Evolutionary conservation across 2,888 invertebrate species (phyloP).

Genomic region (Netelia inedita): DNA sequence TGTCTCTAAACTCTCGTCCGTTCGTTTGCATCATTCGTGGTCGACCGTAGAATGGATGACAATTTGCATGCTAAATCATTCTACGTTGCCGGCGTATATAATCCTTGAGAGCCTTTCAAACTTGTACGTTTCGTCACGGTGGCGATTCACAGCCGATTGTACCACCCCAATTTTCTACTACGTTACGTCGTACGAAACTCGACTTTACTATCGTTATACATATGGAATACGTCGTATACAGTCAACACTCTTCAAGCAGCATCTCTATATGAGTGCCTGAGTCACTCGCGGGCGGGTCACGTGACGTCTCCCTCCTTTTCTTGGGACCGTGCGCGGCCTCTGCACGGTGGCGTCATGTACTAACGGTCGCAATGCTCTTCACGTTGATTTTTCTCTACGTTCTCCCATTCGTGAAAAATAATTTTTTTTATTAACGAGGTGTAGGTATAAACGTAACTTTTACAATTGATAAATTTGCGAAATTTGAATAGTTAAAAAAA

Average conservation of each 20-base stretch:
- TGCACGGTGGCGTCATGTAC: no score
- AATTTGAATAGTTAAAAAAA: neutral
- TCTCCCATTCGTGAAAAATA: no score
- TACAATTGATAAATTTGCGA: neutral
- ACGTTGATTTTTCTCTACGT: no score
- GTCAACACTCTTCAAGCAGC: no score
- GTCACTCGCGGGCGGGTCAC: no score
- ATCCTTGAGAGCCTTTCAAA: conserved; percentile 8
- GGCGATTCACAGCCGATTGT: neutral
- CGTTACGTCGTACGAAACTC: neutral
- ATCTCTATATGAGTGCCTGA: no score
- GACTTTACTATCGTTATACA: conserved; percentile 5
- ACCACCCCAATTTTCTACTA: neutral
- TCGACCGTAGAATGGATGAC: conserved; percentile 11
- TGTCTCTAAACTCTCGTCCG: neutral
- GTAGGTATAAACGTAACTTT: no score
- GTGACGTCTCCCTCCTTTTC: no score
- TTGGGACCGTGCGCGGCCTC: no score
- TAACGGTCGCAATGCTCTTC: no score
- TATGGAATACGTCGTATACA: neutral
- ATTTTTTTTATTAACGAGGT: no score
- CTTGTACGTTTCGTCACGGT: neutral
- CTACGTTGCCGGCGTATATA: neutral
- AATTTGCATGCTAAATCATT: conserved; percentile 47
- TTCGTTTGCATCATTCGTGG: neutral